A percentile compares a stretch with the other conserved stretches of the same genome.
Conservation (phyloP, 2,888 invertebrate genomes). For the Mallateleia sp. region DNA sequence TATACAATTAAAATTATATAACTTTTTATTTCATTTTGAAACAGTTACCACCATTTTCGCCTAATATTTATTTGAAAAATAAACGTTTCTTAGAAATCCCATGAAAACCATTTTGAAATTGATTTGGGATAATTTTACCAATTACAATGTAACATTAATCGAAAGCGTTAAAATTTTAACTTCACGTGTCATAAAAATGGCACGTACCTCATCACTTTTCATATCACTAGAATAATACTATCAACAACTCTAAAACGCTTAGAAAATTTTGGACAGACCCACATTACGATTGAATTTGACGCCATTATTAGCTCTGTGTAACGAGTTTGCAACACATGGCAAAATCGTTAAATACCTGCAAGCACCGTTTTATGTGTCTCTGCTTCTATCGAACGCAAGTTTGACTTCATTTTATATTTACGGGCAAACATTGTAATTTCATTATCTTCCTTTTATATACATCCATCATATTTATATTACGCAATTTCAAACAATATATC, state of each 20-base stretch:
- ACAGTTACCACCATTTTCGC: no score
- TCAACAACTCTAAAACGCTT: constrained; percentile 33
- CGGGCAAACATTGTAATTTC: constrained; percentile 25
- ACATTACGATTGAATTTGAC: constrained; percentile 37
- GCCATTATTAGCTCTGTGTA: constrained; percentile 35
- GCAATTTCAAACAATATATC: not conserved
- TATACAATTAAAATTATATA: not conserved
- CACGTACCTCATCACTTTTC: constrained; percentile 14
- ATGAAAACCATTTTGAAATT: not conserved
- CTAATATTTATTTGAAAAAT: not conserved
- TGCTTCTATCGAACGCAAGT: constrained; percentile 32
- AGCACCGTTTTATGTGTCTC: constrained; percentile 47
- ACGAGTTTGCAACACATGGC: constrained; percentile 48
- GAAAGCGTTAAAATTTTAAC: not conserved
- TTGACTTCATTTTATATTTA: constrained; percentile 35
- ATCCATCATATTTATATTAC: constrained; percentile 10
- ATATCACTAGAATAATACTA: constrained; percentile 19
- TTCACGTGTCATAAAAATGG: constrained; percentile 9
- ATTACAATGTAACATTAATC: not conserved
- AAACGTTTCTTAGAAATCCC: not conserved
- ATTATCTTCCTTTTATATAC: constrained; percentile 20
- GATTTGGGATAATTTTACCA: not conserved
- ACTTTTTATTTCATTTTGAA: no score
- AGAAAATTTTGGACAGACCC: constrained; percentile 28
- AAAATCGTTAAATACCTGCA: constrained; percentile 51